Percentiles rank a stretch among this genome's conserved stretches.
phyloP scores from a whole-genome alignment of 2,113 vertebrate species.

The Epinephelus fuscoguttatus region DNA sequence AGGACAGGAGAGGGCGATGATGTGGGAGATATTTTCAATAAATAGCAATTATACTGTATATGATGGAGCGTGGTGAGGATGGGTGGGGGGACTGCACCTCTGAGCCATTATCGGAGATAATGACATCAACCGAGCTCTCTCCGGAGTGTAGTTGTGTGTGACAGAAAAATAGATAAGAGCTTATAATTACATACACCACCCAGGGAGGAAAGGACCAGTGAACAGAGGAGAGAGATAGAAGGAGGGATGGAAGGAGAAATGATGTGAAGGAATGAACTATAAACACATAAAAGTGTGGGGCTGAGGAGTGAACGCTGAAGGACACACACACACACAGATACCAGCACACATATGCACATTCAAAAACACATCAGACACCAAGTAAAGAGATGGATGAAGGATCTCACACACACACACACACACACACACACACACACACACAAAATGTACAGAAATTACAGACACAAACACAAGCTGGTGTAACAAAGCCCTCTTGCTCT shows the following conservation, averaged over 20 bases:
- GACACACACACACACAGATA: not conserved
- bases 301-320: slow-evolving; percentile 15
- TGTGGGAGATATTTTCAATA: slow-evolving; percentile 70
- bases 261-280: slow-evolving; percentile 33
- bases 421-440: slow-evolving; percentile 40
- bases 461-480: not conserved
- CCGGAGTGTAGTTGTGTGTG: slow-evolving; percentile 73
- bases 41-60: slow-evolving; percentile 69
- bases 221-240: not conserved
- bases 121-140: slow-evolving; percentile 74
- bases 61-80: slow-evolving; percentile 32
- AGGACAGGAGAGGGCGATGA: slow-evolving; percentile 1
- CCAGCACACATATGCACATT: not conserved
- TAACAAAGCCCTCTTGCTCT: slow-evolving; percentile 51
- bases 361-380: not conserved
- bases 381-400: not conserved
- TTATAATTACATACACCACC: slow-evolving; percentile 78
- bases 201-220: slow-evolving; percentile 36
- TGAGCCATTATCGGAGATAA: slow-evolving; percentile 77
- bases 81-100: slow-evolving; percentile 48
- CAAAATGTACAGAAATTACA: not conserved
- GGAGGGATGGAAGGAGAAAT: slow-evolving; percentile 11
- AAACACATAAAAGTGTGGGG: slow-evolving; percentile 26
- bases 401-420: slow-evolving; percentile 9
- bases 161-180: slow-evolving; percentile 74